Percentiles rank a stretch among this genome's conserved stretches.
phyloP scores from a whole-genome alignment of 2,797 vertebrate genomes.

The Lacerta agilis region DNA sequence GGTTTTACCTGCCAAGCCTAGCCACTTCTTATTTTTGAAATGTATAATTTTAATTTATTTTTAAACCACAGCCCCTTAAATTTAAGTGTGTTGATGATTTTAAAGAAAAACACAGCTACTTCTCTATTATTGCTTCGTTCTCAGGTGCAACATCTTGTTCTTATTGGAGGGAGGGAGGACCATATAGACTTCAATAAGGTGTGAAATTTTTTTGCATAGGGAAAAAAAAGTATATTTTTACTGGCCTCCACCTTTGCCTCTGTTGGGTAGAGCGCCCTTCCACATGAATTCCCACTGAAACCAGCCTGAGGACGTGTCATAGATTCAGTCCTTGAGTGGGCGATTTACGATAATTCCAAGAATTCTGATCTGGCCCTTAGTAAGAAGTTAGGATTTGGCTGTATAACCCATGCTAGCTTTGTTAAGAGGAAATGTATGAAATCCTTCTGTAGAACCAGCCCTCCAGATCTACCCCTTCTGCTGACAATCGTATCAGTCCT shows the following conservation, averaged over 20 bases:
- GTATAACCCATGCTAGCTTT: constrained; percentile 14
- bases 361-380: constrained; percentile 37
- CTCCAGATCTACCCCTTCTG: constrained; percentile 69
- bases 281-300: constrained; percentile 14
- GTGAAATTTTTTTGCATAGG: neutral
- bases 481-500: constrained; percentile 59
- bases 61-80: neutral
- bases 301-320: neutral
- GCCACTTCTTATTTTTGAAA: neutral
- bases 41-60: neutral
- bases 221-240: neutral
- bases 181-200: neutral
- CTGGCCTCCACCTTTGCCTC: neutral
- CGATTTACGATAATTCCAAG: neutral
- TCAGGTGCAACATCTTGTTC: constrained; percentile 8
- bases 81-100: neutral
- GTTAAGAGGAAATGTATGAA: constrained; percentile 47
- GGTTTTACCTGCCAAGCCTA: neutral
- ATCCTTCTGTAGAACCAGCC: constrained; percentile 71
- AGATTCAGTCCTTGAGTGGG: neutral
- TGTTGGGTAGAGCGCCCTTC: neutral
- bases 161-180: neutral
- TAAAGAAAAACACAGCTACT: neutral
- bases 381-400: constrained; percentile 5
- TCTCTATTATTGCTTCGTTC: neutral